Percentiles rank a stretch among this genome's conserved stretches.
Evolutionary conservation across 2,113 vertebrate species (phyloP).

Genomic region (Sebastes fasciatus): DNA sequence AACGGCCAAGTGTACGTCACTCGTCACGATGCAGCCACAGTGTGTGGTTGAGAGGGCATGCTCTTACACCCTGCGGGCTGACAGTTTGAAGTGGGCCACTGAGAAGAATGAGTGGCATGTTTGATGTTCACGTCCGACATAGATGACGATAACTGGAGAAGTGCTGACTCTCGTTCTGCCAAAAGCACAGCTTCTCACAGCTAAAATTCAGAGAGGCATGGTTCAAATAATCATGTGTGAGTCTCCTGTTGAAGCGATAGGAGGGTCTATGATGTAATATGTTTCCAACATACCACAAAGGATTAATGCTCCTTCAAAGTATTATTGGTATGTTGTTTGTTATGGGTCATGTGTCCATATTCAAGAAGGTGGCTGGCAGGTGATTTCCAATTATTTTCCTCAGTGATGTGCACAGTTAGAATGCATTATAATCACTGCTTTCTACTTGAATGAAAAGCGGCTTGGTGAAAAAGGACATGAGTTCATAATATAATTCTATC

Average conservation of each 20-base stretch:
- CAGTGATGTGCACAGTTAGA: neutral
- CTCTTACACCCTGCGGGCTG: conserved; percentile 2
- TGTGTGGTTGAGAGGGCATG: neutral
- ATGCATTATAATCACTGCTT: neutral
- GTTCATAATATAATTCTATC: neutral
- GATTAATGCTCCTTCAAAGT: conserved; percentile 9
- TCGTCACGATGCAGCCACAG: neutral
- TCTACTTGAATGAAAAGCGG: neutral
- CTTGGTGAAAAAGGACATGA: neutral
- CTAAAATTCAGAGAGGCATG: conserved; percentile 16
- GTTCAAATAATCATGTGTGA: neutral
- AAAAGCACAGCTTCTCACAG: conserved; percentile 22
- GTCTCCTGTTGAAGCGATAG: neutral
- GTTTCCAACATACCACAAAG: conserved; percentile 10
- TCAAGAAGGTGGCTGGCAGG: neutral
- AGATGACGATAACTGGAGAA: conserved; percentile 27
- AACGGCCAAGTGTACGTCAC: neutral
- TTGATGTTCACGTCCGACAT: conserved; percentile 30
- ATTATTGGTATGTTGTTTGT: neutral
- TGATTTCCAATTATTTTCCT: conserved; percentile 4
- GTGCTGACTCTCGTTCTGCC: conserved; percentile 34
- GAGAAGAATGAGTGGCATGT: conserved; percentile 24
- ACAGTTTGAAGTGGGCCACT: conserved; percentile 32
- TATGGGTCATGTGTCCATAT: conserved; percentile 6
- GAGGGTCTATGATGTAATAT: conserved; percentile 5